Evolutionary conservation across 2,888 invertebrate species (phyloP), one percentile per base, ranked within the genome.

Genomic region (Plusia festucae): DNA sequence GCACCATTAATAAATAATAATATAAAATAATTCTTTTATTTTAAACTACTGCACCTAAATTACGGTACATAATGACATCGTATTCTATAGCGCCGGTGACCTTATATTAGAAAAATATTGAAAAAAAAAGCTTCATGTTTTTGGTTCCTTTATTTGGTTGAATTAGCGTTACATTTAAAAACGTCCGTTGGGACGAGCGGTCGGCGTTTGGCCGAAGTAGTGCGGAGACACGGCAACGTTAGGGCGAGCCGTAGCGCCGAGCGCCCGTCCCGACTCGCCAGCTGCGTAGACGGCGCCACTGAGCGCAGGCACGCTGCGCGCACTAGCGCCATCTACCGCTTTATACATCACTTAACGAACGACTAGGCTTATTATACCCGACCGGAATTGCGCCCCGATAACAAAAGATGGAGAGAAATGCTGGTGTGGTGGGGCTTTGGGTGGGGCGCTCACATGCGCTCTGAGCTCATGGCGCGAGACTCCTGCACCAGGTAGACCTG

Each of bases 401-500:
- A 88, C 73, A 86, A 87, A 73, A 87, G 89, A 76, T 89, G 86
- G 85, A 87, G 86, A 91, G 90, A 93, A 94, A 94, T 93, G 93
- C 93, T 93, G 91, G 81, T 90, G 86, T 85, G 77, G 79, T 84
- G 91, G 90, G 91, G 91, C 88, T 85, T 75, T 62, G 73, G 79
- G 76, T 74, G 70, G 75, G 81, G 72, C 73, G 83, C 85, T 92
- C 90, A 91, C 61, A 82, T 60, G 71, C 82, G 82, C 90, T 94
- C 94, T 78, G 93, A 84, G 93, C 94, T 93, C 89, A 96, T 95
- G 88, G 96, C 96, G 89, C 96, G 97, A 91, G 97, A 97, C 95
- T 98, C 98, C 95, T 98, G 98, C 82, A 98, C 98, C 93, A 98
- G 96, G 95, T 98, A 98, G 86, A 98, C 98, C 95, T 98, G 98